A percentile compares a stretch with the other conserved stretches of the same genome.
These are phyloP conservation scores for Nesometra sesokonis DNA, from an alignment of 35 echinoderm and acorn worm species.

Conservation along the genomic window DNA sequence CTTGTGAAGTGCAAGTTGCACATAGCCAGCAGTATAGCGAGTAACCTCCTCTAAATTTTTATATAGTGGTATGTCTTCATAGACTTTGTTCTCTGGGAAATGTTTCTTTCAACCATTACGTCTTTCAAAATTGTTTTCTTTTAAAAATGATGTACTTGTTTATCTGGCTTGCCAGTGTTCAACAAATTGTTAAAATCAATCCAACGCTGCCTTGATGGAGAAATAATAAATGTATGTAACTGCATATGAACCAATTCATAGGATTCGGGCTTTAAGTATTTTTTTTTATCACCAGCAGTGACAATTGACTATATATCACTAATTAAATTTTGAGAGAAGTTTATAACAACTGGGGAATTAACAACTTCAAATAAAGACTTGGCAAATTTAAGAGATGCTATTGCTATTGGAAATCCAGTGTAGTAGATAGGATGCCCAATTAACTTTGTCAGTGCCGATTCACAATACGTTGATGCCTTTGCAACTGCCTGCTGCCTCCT, in stretches of 20 bases:
- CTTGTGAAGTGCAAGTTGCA: background rate
- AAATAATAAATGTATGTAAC: background rate
- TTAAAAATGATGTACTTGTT: background rate
- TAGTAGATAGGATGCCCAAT: too few species aligned
- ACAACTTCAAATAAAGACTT: background rate
- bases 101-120: background rate
- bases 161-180: background rate
- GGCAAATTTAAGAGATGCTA: background rate
- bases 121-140: background rate
- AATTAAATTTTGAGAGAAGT: background rate
- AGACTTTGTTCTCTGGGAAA: background rate
- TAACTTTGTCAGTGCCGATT: too few species aligned
- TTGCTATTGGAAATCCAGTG: background rate
- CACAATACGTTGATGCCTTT: too few species aligned
- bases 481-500: too few species aligned
- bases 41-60: background rate
- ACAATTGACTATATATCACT: background rate
- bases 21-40: background rate
- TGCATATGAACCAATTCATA: background rate
- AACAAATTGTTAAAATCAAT: background rate
- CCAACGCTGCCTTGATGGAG: background rate
- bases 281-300: background rate
- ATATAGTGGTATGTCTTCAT: background rate
- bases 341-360: background rate
- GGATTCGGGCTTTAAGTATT: background rate